phyloP scores from a whole-genome alignment of 1,140 invertebrate species.

The Drosophila arizonae region DNA sequence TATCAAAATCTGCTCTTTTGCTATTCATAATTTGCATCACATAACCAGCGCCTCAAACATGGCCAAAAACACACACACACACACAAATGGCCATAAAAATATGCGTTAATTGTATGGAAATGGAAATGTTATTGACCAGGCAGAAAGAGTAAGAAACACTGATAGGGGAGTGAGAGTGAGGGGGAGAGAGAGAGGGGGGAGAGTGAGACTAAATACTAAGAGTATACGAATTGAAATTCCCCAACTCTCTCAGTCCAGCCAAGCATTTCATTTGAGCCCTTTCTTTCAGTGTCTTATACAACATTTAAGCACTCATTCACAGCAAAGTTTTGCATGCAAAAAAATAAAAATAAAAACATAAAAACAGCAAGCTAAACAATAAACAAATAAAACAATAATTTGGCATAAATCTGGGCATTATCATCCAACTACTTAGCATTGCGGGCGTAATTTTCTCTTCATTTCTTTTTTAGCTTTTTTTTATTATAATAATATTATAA shows the following conservation, averaged over 20 bases:
- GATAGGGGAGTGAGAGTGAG: constrained; percentile 1
- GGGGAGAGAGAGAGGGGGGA: background rate
- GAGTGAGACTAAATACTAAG: background rate
- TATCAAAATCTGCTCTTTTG: constrained; percentile 61
- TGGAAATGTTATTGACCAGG: constrained; percentile 59
- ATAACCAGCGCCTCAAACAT: constrained; percentile 66
- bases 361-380: constrained; percentile 8
- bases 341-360: background rate
- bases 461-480: constrained; percentile 10
- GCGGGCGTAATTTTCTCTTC: constrained; percentile 47
- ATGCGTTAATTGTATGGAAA: constrained; percentile 76
- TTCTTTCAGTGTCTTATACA: constrained; percentile 51
- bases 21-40: constrained; percentile 77
- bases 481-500: background rate
- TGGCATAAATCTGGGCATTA: constrained; percentile 45
- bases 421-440: constrained; percentile 42
- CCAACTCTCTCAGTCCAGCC: constrained; percentile 6
- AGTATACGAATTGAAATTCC: background rate
- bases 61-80: constrained; percentile 33
- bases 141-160: background rate
- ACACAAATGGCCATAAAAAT: constrained; percentile 40
- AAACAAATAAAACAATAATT: constrained; percentile 30
- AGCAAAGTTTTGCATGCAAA: background rate
- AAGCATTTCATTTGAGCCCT: constrained; percentile 66
- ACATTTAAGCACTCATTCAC: constrained; percentile 17